Evolutionary conservation across 2,797 vertebrate genomes (phyloP).

Genomic region (Spinibarbus caldwelli): DNA sequence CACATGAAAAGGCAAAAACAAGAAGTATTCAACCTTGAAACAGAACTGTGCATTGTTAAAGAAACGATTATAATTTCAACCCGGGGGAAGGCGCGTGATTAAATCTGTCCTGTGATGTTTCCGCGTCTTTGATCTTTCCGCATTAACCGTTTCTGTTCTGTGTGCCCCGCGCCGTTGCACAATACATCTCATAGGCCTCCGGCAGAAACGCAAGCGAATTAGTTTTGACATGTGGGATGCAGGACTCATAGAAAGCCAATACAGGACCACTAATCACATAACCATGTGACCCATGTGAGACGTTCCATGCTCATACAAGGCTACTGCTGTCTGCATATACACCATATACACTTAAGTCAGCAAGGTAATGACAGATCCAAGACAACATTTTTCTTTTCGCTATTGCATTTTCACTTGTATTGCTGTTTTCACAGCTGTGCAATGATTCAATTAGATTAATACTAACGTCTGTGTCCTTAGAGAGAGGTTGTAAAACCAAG

Average conservation of each 20-base stretch:
- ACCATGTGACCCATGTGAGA: slow-evolving; percentile 40
- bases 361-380: background rate
- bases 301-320: background rate
- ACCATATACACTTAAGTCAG: background rate
- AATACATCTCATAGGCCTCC: slow-evolving; percentile 47
- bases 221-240: slow-evolving; percentile 64
- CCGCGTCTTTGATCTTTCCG: slow-evolving; percentile 68
- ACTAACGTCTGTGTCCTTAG: slow-evolving; percentile 31
- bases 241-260: slow-evolving; percentile 52
- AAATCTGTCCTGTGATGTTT: slow-evolving; percentile 69
- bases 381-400: background rate
- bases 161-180: slow-evolving; percentile 11
- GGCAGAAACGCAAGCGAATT: slow-evolving; percentile 57
- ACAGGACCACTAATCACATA: slow-evolving; percentile 45
- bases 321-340: background rate
- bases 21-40: slow-evolving; percentile 61
- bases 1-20: slow-evolving; percentile 41
- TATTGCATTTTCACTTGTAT: slow-evolving; percentile 1
- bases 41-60: slow-evolving; percentile 66
- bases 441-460: slow-evolving; percentile 49
- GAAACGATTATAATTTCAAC: slow-evolving; percentile 68
- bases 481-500: background rate
- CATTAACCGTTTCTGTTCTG: slow-evolving; percentile 65
- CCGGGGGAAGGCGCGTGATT: slow-evolving; percentile 63
- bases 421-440: slow-evolving; percentile 24